These are phyloP conservation scores for Ophraella communa DNA, from an alignment of 2,888 invertebrate genomes.

Conservation along the genomic window DNA sequence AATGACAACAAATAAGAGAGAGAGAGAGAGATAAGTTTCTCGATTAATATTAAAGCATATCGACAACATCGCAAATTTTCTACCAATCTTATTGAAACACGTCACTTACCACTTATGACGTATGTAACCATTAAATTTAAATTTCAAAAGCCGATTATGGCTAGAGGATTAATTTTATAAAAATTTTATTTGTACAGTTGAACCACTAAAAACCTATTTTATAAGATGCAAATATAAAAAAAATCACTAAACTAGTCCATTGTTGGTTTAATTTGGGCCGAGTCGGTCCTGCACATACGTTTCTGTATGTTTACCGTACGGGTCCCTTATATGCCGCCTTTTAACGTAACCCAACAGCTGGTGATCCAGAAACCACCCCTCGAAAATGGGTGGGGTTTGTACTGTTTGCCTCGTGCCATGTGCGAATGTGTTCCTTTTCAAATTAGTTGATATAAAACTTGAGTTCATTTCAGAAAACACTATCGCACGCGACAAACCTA, in stretches of 20 bases:
- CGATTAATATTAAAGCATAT: no score
- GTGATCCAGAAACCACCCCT: constrained; percentile 58
- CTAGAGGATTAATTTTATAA: no score
- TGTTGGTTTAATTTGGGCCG: background rate
- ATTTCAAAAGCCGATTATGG: no score
- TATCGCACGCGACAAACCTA: constrained; percentile 54
- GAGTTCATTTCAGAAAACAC: constrained; percentile 51
- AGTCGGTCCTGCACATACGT: constrained; percentile 26
- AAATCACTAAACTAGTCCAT: background rate
- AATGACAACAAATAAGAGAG: no score
- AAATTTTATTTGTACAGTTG: no score
- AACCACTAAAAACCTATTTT: no score
- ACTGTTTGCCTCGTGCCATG: constrained; percentile 59
- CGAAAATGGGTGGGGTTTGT: constrained; percentile 58
- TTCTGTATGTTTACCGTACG: constrained; percentile 46
- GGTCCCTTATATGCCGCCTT: constrained; percentile 47
- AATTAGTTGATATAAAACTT: constrained; percentile 49
- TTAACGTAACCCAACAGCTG: constrained; percentile 53
- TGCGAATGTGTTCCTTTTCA: constrained; percentile 55
- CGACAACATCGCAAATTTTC: no score
- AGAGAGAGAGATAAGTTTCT: no score
- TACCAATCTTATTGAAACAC: no score
- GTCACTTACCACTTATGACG: no score
- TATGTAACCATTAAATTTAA: no score
- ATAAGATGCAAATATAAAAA: no score